A percentile compares a stretch with the other conserved stretches of the same genome.
These are phyloP conservation scores for Pseudopleuronectes americanus DNA, from an alignment of 2,797 vertebrate genomes.

Conservation along the genomic window DNA sequence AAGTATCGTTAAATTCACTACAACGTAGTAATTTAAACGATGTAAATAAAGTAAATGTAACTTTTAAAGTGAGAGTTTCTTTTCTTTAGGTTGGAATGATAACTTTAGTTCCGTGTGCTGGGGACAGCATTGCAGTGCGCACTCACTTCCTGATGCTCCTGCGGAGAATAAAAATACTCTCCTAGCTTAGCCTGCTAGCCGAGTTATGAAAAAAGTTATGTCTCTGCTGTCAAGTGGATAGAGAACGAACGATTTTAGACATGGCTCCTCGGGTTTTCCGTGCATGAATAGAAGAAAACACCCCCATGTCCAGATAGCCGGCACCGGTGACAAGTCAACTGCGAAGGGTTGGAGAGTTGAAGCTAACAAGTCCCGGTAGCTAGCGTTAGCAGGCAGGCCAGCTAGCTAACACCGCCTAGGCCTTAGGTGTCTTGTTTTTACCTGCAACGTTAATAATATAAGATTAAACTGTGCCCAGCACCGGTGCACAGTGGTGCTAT, in stretches of 20 bases:
- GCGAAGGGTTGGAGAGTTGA: slow-evolving; percentile 66
- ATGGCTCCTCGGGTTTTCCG: slow-evolving; percentile 48
- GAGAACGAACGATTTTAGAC: slow-evolving; percentile 43
- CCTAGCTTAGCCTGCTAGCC: slow-evolving; percentile 59
- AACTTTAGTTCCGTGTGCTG: neutral
- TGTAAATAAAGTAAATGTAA: neutral
- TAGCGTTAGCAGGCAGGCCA: slow-evolving; percentile 62
- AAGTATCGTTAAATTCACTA: neutral
- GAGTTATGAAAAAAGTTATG: slow-evolving; percentile 76
- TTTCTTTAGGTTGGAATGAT: neutral
- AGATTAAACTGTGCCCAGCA: neutral
- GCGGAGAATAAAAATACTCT: slow-evolving; percentile 71
- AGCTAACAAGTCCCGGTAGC: slow-evolving; percentile 69
- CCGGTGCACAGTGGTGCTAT: neutral
- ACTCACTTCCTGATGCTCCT: slow-evolving; percentile 75
- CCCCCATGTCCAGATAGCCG: slow-evolving; percentile 68
- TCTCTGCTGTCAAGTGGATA: slow-evolving; percentile 50
- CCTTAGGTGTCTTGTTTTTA: slow-evolving; percentile 34
- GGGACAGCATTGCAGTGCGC: slow-evolving; percentile 62
- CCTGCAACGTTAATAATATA: slow-evolving; percentile 7
- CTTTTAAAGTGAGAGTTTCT: neutral
- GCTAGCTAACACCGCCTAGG: slow-evolving; percentile 33
- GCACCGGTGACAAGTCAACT: slow-evolving; percentile 71
- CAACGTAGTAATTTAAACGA: neutral
- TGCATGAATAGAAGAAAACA: slow-evolving; percentile 58